phyloP scores from a whole-genome alignment of 2,888 invertebrate species.

The Aromia moschata region DNA sequence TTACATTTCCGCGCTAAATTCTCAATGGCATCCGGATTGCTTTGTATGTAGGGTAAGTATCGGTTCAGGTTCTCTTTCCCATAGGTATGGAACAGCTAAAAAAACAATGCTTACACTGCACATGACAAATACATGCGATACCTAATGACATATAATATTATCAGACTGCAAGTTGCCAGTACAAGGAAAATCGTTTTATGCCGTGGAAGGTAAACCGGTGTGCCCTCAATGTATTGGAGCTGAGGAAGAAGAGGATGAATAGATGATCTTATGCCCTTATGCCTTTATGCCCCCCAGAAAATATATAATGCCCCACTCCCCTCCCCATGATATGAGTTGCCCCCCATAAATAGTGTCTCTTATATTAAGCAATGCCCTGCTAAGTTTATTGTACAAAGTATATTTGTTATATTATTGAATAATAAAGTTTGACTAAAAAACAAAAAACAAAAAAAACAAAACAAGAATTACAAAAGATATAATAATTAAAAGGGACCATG shows the following conservation, averaged over 20 bases:
- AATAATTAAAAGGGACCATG: no score
- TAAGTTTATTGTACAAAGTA: slow-evolving; percentile 60
- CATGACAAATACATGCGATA: no score
- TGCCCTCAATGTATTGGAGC: slow-evolving; percentile 93
- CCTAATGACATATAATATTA: slow-evolving; percentile 13
- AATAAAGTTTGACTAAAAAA: slow-evolving; percentile 56
- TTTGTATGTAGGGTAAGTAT: slow-evolving; percentile 96
- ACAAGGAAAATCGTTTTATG: slow-evolving; percentile 95
- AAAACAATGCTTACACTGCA: no score
- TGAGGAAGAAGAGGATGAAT: slow-evolving; percentile 81
- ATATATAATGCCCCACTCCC: slow-evolving; percentile 33
- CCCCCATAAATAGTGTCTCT: slow-evolving; percentile 49
- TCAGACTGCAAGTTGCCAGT: slow-evolving; percentile 93
- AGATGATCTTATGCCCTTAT: slow-evolving; percentile 60
- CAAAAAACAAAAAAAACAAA: slow-evolving; percentile 60
- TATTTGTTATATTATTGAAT: slow-evolving; percentile 66
- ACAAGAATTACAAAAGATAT: slow-evolving; percentile 53
- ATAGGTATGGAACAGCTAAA: no score
- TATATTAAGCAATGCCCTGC: slow-evolving; percentile 33
- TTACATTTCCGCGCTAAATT: slow-evolving; percentile 96
- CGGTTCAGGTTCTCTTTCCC: no score
- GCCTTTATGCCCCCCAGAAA: no score
- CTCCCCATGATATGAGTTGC: slow-evolving; percentile 53
- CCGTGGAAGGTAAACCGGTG: slow-evolving; percentile 96
- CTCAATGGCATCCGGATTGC: slow-evolving; percentile 98